These are phyloP conservation scores for Solea senegalensis DNA, from an alignment of 2,113 vertebrate species.

Conservation along the genomic window DNA sequence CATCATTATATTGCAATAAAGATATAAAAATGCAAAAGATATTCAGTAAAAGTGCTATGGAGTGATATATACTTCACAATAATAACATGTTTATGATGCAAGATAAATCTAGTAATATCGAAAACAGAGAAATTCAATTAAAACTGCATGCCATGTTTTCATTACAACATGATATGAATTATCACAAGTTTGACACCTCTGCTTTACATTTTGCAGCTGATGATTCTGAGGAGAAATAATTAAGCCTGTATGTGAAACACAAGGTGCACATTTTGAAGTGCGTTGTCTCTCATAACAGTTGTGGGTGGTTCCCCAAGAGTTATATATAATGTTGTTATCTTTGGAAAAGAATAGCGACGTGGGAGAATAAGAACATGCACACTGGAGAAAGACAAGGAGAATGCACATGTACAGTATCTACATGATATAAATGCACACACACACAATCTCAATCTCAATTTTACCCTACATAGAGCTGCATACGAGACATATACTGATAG, in stretches of 20 bases:
- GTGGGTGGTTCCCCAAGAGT: slow-evolving; percentile 28
- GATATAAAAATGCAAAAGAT: too few relatives aligned
- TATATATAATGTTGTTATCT: slow-evolving; percentile 24
- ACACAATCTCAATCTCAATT: too few relatives aligned
- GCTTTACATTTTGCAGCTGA: slow-evolving; percentile 31
- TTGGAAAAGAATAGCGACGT: slow-evolving; percentile 25
- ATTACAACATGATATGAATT: too few relatives aligned
- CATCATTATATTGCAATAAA: too few relatives aligned
- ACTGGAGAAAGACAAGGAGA: slow-evolving; percentile 13
- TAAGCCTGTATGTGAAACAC: slow-evolving; percentile 6
- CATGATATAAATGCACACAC: not conserved
- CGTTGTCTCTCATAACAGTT: slow-evolving; percentile 22
- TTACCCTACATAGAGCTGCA: too few relatives aligned
- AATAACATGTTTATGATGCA: too few relatives aligned
- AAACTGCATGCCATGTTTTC: too few relatives aligned
- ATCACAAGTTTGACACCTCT: too few relatives aligned
- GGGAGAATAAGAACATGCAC: slow-evolving; percentile 5
- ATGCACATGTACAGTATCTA: not conserved
- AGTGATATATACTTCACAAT: too few relatives aligned
- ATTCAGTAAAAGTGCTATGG: too few relatives aligned
- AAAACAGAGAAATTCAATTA: too few relatives aligned
- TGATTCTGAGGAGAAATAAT: slow-evolving; percentile 21
- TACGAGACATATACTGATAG: not conserved
- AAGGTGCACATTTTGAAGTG: not conserved
- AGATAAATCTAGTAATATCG: too few relatives aligned